Evolutionary conservation across 2,113 vertebrate genomes (phyloP), one percentile per base, ranked within the genome.

Genomic region (human): DNA sequence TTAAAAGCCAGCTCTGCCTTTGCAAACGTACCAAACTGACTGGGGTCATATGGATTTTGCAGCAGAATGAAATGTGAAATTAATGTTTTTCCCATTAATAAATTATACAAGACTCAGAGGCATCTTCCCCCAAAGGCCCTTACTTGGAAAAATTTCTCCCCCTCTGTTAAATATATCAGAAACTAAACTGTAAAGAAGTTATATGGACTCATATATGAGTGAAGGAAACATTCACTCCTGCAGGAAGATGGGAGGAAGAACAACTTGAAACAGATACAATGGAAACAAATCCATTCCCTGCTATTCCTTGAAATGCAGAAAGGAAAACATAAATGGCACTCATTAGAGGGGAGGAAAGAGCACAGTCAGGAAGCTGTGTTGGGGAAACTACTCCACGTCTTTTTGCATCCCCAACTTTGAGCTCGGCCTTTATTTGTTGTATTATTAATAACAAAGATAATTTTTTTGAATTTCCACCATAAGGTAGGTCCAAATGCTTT

Each of bases 131-230:
- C 38, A n/a, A 32, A 86, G 40, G 68, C 68, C 25, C 73, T 45
- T 25, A 75, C 11, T 83, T 73, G 72, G 66, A 25, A 70, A 80
- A 12, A 72, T 88, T 81, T 90, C 55, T 90, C 45, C 18, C 50
- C 16, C 32, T n/a, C 40, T 79, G 8, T 89, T 90, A 79, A 84
- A 38, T 70, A 66, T 72, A 30, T 66, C 83, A 96, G 50, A 87
- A 83, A 73, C 75, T 79, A 89, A 93, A 23, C 52, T 91, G 61
- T 61, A 75, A 93, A 92, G 52, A 80, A 94, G 52, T 80, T 23
- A 68, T 35, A n/a, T 32, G 25, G 66, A 72, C 45, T 78, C 14
- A 30, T 66, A 45, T 10, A 61, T 85, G 52, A 45, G 45, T 85
- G 72, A 93, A 76, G n/a, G 45, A 76, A 83, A 89, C 55, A 81